phyloP scores from a whole-genome alignment of 2,113 vertebrate species.

The Tympanuchus pallidicinctus region DNA sequence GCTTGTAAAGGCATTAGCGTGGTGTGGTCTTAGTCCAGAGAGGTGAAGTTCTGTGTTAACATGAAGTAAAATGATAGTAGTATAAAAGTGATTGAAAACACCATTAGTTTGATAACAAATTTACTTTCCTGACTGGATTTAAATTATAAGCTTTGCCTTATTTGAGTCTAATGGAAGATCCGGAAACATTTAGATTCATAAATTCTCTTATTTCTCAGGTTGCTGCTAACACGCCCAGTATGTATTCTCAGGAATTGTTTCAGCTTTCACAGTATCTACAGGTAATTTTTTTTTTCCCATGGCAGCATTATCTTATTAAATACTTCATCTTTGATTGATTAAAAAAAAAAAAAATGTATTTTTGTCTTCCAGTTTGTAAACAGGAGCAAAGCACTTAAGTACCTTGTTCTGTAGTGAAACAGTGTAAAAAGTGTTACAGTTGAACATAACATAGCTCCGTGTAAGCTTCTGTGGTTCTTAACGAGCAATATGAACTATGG shows the following conservation, averaged over 20 bases:
- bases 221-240: conserved; percentile 98
- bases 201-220: conserved; percentile 79
- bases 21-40: not conserved
- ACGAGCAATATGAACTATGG: not conserved
- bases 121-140: not conserved
- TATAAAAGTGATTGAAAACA: not conserved
- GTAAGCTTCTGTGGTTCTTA: not conserved
- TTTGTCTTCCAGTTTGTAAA: not conserved
- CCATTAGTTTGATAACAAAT: not conserved
- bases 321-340: not conserved
- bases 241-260: conserved; percentile 99
- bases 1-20: not conserved
- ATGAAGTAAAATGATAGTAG: not conserved
- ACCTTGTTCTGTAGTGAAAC: not conserved
- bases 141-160: not conserved
- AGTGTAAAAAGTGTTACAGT: not conserved
- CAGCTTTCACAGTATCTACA: conserved; percentile 99
- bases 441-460: not conserved
- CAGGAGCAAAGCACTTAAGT: not conserved
- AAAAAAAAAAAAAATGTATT: not conserved
- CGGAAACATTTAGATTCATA: not conserved
- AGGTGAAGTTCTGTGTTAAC: not conserved
- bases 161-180: conserved; percentile 8
- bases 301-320: not conserved
- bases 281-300: conserved; percentile 79